phyloP scores from a whole-genome alignment of 2,797 vertebrate species.

The Enteromius radiatus region DNA sequence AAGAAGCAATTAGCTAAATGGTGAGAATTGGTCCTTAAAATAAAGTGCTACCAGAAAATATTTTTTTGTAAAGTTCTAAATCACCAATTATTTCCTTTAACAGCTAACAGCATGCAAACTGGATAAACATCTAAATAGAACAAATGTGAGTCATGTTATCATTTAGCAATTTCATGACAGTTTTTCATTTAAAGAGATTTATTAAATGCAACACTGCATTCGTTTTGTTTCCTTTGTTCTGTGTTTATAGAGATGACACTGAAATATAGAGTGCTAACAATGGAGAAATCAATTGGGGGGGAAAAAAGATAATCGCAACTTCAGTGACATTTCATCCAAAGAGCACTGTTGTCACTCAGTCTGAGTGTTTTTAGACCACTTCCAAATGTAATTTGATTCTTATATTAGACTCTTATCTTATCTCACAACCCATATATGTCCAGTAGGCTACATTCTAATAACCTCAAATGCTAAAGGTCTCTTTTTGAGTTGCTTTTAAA shows the following conservation, averaged over 20 bases:
- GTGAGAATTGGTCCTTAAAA: background rate
- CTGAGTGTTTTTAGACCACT: background rate
- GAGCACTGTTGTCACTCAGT: conserved; percentile 4
- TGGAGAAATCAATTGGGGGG: background rate
- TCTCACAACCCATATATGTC: background rate
- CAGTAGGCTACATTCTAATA: conserved; percentile 6
- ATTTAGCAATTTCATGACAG: background rate
- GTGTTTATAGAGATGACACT: background rate
- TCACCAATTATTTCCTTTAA: background rate
- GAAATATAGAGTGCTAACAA: conserved; percentile 6
- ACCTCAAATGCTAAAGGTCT: conserved; percentile 15
- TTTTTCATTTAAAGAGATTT: conserved; percentile 1
- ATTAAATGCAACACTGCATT: background rate
- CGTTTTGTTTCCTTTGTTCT: background rate
- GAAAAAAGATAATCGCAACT: background rate
- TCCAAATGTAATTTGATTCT: background rate
- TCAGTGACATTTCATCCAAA: conserved; percentile 4
- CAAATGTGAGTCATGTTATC: background rate
- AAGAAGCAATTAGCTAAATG: too few relatives aligned
- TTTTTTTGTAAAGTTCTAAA: background rate
- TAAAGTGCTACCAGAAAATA: background rate
- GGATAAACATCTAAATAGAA: conserved; percentile 9
- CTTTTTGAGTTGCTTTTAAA: conserved; percentile 3
- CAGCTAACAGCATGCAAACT: background rate
- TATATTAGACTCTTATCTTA: conserved; percentile 6